These are phyloP conservation scores for Subanguina moxae DNA, from an alignment of 1,140 invertebrate genomes.

Conservation along the genomic window DNA sequence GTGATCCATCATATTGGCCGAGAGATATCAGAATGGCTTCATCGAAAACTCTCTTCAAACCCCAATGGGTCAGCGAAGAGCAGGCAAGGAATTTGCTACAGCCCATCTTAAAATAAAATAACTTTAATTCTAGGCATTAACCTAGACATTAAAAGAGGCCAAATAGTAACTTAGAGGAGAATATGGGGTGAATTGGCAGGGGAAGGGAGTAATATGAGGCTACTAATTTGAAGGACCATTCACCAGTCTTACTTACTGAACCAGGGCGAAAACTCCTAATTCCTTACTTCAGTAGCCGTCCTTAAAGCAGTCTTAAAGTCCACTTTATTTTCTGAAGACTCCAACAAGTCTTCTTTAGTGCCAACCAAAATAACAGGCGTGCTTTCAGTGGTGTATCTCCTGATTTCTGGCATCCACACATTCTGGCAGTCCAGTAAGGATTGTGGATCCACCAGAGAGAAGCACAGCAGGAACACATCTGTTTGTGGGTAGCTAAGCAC, in stretches of 20 bases:
- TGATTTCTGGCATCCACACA: conserved; percentile 26
- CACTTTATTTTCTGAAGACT: conserved; percentile 14
- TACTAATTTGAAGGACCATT: too few species aligned
- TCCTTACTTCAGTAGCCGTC: conserved; percentile 17
- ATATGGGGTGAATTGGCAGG: too few species aligned
- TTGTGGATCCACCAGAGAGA: conserved; percentile 16
- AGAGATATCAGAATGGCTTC: conserved; percentile 14
- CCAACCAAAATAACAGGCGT: conserved; percentile 22
- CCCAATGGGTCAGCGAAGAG: conserved; percentile 26
- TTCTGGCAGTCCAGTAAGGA: conserved; percentile 13
- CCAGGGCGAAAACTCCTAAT: not conserved
- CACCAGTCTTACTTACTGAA: too few species aligned
- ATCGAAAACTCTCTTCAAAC: conserved; percentile 27
- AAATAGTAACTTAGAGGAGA: too few species aligned
- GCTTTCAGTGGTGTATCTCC: conserved; percentile 14
- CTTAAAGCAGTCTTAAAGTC: conserved; percentile 20
- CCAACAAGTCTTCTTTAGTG: conserved; percentile 19
- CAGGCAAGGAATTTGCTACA: conserved; percentile 27
- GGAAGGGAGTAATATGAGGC: not conserved
- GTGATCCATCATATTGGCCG: not conserved
- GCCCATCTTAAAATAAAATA: conserved; percentile 21
- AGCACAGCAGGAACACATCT: conserved; percentile 30
- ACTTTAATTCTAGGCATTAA: not conserved
- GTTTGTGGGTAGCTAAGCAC: conserved; percentile 27
- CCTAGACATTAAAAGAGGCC: not conserved